Evolutionary conservation across 2,113 vertebrate species (phyloP), one percentile per base, ranked within the genome.

Genomic region (Zeus faber): DNA sequence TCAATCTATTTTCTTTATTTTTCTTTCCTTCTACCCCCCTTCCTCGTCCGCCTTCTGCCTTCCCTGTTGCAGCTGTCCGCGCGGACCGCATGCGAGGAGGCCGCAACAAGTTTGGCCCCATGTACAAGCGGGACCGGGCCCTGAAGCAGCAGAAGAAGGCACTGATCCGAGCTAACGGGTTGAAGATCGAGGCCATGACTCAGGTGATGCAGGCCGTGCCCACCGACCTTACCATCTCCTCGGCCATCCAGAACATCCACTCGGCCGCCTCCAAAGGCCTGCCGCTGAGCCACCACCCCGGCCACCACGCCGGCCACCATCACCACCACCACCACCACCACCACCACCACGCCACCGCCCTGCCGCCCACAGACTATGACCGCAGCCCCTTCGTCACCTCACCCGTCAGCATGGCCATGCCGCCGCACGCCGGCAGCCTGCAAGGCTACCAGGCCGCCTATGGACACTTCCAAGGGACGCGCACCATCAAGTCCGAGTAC

Each of bases 391-490:
- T 98, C 56, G 96, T 98, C 35, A 96, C 96, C 0, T 98, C 96
- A 18, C 96, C 97, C 0, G 94, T 99, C 88, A 98, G 95, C 80
- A 98, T 99, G 96, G 87, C 96, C n/a, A 98, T 98, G 95, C 95
- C 97, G 0, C 95, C 97, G 1, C 96, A 95, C 0, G 79, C 83
- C 1, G 92, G 93, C 79, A 93, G 93, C 73, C 89, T 97, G 80
- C 97, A 96, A 78, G 92, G 94, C 82, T 99, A 98, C 87, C 97
- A 97, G 70, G 77, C 93, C 24, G 85, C 93, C 44, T 99, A 98
- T 10, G 84, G 95, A 78, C 96, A 97, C 79, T 98, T 98, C 79
- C 94, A 95, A 67, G 92, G 92, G 82, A 85, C 77, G 1, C 91
- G 97, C 54, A 95, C 96, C 81, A 99, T 99, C 89, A 99, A 99